phyloP scores from a whole-genome alignment of 2,888 invertebrate genomes.

The Teleiodes luculella region DNA sequence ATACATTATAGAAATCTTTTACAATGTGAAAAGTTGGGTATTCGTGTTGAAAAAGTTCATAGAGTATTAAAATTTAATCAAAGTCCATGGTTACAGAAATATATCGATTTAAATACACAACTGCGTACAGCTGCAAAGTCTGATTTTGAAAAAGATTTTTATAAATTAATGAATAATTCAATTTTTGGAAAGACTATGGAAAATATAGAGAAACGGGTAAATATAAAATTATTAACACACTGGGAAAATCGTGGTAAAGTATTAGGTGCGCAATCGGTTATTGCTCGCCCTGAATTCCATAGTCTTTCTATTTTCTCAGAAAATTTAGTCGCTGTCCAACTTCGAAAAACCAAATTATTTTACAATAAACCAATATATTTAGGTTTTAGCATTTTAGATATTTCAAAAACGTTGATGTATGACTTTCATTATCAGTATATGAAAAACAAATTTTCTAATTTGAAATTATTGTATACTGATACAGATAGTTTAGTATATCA shows the following conservation, averaged over 20 bases:
- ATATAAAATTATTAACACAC: constrained; percentile 38
- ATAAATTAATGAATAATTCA: no score
- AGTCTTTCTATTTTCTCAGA: constrained; percentile 8
- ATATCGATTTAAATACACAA: constrained; percentile 49
- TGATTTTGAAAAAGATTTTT: no score
- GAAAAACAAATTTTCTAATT: neutral
- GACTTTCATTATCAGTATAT: constrained; percentile 21
- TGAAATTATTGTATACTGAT: constrained; percentile 19
- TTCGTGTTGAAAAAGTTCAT: constrained; percentile 25
- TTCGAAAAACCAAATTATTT: constrained; percentile 17
- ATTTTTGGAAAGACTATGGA: no score
- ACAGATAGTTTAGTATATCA: constrained; percentile 19
- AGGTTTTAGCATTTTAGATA: constrained; percentile 13
- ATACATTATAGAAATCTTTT: constrained; percentile 31
- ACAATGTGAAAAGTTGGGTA: constrained; percentile 27
- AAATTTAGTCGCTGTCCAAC: constrained; percentile 12
- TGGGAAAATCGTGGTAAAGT: constrained; percentile 35
- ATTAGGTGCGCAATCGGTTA: constrained; percentile 23
- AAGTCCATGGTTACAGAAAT: constrained; percentile 41
- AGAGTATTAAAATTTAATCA: no score
- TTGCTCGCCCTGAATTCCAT: constrained; percentile 28
- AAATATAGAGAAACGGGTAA: constrained; percentile 36
- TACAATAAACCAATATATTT: constrained; percentile 18
- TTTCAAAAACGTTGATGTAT: constrained; percentile 18
- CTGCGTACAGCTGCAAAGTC: constrained; percentile 33